Conservation (phyloP, 2,113 vertebrate genomes). For the Nibea coibor region DNA sequence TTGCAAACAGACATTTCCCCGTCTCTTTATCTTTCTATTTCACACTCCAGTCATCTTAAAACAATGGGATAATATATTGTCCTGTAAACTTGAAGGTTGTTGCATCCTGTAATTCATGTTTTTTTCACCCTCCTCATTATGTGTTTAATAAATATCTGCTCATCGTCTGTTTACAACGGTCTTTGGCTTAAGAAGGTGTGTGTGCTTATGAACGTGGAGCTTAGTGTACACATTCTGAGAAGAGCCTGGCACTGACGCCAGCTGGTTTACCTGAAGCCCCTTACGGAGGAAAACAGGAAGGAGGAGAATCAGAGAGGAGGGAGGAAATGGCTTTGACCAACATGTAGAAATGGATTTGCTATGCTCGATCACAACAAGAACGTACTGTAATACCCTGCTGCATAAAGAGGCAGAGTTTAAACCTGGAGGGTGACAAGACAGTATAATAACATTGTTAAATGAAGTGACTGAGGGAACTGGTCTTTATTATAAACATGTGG, state of each 20-base stretch:
- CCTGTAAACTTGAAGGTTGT: too few species aligned
- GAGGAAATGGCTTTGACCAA: conserved; percentile 37
- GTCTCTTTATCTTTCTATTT: neutral
- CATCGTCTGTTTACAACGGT: neutral
- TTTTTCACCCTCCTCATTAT: too few species aligned
- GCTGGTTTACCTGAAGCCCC: conserved; percentile 36
- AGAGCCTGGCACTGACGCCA: conserved; percentile 4
- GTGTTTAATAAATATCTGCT: neutral
- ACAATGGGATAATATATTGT: too few species aligned
- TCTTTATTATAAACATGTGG: conserved; percentile 37
- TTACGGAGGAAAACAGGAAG: conserved; percentile 25
- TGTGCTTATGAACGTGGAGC: neutral
- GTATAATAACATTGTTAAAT: neutral
- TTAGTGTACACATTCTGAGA: conserved; percentile 4
- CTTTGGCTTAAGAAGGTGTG: neutral
- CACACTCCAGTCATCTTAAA: neutral
- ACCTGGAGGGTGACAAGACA: conserved; percentile 31
- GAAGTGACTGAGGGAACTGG: neutral
- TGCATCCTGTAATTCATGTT: neutral
- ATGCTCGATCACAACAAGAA: conserved; percentile 11
- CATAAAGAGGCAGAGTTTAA: neutral
- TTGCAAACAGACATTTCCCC: neutral
- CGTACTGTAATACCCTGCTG: neutral
- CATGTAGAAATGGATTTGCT: conserved; percentile 40
- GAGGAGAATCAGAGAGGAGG: conserved; percentile 2